phyloP scores from a whole-genome alignment of 2,888 invertebrate genomes.

The Antheraea assamensis region DNA sequence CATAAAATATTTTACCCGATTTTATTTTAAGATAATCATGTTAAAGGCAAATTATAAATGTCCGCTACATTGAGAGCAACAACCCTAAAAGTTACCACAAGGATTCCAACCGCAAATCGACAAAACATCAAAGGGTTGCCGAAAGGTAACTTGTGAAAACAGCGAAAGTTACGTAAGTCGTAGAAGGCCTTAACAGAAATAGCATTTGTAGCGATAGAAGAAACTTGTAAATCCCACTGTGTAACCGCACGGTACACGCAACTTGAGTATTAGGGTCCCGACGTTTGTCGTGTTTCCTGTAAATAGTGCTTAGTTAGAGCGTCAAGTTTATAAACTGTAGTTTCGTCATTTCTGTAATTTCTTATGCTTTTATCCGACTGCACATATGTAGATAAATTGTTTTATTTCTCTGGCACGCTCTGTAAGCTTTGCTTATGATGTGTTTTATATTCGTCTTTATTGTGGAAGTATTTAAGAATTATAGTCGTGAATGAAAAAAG shows the following conservation, averaged over 20 bases:
- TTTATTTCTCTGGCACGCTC: background rate
- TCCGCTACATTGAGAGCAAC: background rate
- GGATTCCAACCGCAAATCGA: conserved; percentile 53
- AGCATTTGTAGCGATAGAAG: conserved; percentile 69
- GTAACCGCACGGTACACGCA: conserved; percentile 67
- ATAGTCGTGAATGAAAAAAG: too few species aligned
- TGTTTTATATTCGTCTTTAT: too few species aligned
- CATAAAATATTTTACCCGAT: background rate
- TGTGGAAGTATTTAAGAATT: too few species aligned
- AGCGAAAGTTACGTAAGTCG: conserved; percentile 54
- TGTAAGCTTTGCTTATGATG: too few species aligned
- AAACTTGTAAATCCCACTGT: conserved; percentile 73
- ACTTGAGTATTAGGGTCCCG: conserved; percentile 51
- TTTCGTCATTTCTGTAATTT: conserved; percentile 14
- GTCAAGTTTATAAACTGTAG: conserved; percentile 17
- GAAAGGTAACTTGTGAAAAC: conserved; percentile 53
- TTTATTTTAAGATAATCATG: background rate
- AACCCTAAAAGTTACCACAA: conserved; percentile 25
- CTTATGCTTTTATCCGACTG: background rate
- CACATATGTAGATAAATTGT: background rate
- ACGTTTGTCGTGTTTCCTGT: conserved; percentile 44
- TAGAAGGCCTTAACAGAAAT: conserved; percentile 56
- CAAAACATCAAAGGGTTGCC: conserved; percentile 58
- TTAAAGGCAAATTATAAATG: background rate
- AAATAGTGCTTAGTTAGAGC: conserved; percentile 44